A percentile compares a stretch with the other conserved stretches of the same genome.
phyloP scores from a whole-genome alignment of 2,113 vertebrate genomes.

The Malurus elegans region DNA sequence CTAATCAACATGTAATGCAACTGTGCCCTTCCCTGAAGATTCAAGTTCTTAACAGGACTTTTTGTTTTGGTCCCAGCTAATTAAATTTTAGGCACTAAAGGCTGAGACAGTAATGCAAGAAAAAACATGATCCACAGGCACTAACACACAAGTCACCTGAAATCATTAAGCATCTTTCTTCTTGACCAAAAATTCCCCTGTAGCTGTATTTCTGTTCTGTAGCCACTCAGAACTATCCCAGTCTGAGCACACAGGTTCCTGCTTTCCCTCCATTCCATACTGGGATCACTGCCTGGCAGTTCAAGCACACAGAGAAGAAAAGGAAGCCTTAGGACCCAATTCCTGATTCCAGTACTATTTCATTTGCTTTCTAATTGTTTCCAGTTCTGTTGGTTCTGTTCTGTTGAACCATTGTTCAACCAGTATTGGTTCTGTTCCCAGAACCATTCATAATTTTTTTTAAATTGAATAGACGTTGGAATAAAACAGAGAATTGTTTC shows the following conservation, averaged over 20 bases:
- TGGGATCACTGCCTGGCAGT: neutral
- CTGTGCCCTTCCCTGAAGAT: neutral
- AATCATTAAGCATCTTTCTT: neutral
- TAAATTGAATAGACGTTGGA: neutral
- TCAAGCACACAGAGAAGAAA: neutral
- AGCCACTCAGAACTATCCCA: neutral
- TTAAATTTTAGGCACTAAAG: neutral
- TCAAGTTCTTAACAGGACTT: neutral
- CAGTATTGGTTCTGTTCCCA: neutral
- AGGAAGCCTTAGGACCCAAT: fast-evolving
- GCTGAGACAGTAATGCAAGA: neutral
- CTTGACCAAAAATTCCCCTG: neutral
- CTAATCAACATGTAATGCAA: neutral
- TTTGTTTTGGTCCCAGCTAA: neutral
- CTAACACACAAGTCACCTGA: neutral
- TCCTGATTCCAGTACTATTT: neutral
- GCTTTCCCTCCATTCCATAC: neutral
- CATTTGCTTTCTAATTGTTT: neutral
- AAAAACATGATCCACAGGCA: neutral
- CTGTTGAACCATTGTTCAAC: too few species aligned
- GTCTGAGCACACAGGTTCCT: neutral
- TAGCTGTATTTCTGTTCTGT: neutral
- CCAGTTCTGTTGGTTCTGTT: too few species aligned
- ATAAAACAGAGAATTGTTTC: neutral
- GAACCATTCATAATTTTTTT: neutral